A percentile compares a stretch with the other conserved stretches of the same genome.
These are phyloP conservation scores for Sternotherus odoratus DNA, from an alignment of 2,797 vertebrate genomes.

Conservation along the genomic window DNA sequence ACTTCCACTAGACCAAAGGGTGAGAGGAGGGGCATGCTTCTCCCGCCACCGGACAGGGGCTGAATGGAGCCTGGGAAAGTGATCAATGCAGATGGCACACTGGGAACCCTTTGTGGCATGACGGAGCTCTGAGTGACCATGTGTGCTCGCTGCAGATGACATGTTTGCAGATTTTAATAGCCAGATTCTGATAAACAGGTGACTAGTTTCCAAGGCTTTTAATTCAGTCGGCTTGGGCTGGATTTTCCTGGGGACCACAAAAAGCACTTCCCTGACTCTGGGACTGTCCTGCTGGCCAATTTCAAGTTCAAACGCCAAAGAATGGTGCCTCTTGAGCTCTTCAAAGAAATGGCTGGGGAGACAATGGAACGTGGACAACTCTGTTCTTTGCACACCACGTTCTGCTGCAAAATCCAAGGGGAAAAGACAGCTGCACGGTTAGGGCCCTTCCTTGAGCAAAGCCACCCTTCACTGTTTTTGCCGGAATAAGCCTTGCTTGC, in stretches of 20 bases:
- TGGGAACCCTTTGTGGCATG: not conserved
- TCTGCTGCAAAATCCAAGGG: not conserved
- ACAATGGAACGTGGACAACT: not conserved
- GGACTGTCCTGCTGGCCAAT: not conserved
- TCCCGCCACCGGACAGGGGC: not conserved
- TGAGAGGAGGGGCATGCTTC: not conserved
- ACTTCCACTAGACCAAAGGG: not conserved
- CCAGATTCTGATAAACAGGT: not conserved
- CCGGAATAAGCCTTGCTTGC: not conserved
- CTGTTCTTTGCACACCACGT: not conserved
- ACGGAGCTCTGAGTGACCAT: not conserved
- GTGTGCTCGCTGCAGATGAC: not conserved
- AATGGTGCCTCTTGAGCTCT: not conserved
- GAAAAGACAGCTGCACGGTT: fast-evolving
- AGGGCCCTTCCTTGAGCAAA: too few relatives aligned
- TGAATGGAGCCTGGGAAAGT: not conserved
- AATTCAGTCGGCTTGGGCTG: not conserved
- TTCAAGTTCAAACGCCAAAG: not conserved
- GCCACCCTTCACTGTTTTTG: not conserved
- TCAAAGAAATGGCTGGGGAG: not conserved
- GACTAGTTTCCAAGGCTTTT: not conserved
- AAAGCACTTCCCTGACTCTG: not conserved
- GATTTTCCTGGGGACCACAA: not conserved
- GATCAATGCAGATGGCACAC: not conserved
- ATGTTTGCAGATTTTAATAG: not conserved